A percentile compares a stretch with the other conserved stretches of the same genome.
Conservation (phyloP, 2,797 vertebrate species). For the Bovichtus variegatus region DNA sequence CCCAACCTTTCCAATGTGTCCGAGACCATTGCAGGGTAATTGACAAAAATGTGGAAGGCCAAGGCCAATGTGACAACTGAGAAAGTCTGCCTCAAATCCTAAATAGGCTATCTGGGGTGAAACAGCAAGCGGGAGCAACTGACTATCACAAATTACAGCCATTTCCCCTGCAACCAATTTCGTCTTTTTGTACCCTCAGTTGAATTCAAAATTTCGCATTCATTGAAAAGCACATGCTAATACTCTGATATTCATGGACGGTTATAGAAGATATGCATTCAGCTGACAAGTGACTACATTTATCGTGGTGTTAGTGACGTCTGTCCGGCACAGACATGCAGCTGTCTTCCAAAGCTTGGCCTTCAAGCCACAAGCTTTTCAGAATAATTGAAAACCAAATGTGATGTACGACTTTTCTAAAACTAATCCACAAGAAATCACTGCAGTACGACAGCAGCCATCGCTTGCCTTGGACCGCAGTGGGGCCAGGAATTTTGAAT, state of each 20-base stretch:
- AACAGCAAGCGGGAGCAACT: conserved; percentile 18
- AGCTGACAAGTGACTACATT: conserved; percentile 35
- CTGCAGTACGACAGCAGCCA: neutral
- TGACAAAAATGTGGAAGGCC: conserved; percentile 52
- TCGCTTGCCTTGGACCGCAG: conserved; percentile 1
- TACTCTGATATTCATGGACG: conserved; percentile 19
- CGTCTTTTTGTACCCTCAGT: conserved; percentile 11
- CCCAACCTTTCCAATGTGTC: conserved; percentile 65
- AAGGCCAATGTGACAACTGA: conserved; percentile 49
- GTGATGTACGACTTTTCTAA: conserved; percentile 12
- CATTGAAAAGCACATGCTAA: conserved; percentile 28
- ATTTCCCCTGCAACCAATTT: conserved; percentile 46
- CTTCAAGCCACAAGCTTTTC: conserved; percentile 19
- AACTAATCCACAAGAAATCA: conserved; percentile 24
- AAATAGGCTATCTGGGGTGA: conserved; percentile 45
- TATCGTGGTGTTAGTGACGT: conserved; percentile 16
- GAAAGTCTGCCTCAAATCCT: conserved; percentile 37
- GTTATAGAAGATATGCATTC: conserved; percentile 24
- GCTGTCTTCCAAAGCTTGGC: conserved; percentile 22
- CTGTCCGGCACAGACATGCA: conserved; percentile 10
- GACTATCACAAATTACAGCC: conserved; percentile 48
- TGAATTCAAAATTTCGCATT: conserved; percentile 33
- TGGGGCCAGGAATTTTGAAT: neutral
- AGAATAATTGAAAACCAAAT: conserved; percentile 22
- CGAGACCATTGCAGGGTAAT: conserved; percentile 58